Evolutionary conservation across 2,888 invertebrate genomes (phyloP).

Genomic region (Tolmerus cingulatus): DNA sequence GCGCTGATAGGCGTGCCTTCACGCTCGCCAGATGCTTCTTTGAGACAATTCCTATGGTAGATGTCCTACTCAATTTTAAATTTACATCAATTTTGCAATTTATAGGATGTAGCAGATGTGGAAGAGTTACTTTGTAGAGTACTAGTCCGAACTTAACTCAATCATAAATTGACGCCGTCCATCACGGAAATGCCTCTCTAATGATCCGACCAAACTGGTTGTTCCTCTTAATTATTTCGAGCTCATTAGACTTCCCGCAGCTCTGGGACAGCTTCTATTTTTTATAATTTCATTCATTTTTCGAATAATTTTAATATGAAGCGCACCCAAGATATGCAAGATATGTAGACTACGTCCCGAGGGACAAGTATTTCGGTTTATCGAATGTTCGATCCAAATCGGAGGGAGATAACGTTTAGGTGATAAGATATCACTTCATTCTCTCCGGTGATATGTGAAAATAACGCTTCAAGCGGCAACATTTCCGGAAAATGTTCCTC

Average conservation of each 20-base stretch:
- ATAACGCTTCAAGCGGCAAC: background rate
- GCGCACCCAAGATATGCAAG: background rate
- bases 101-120: background rate
- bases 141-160: background rate
- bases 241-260: background rate
- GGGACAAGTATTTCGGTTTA: background rate
- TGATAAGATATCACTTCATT: background rate
- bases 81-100: background rate
- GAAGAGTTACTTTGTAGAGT: background rate
- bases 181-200: background rate
- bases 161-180: background rate
- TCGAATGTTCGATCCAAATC: background rate
- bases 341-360: background rate
- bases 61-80: background rate
- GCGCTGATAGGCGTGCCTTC: background rate
- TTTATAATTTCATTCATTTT: background rate
- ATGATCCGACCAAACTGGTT: conserved; percentile 14
- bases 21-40: background rate
- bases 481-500: background rate
- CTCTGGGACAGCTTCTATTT: background rate
- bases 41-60: background rate
- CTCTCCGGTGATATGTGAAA: background rate
- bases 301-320: background rate
- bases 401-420: background rate
- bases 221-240: conserved; percentile 7